Conservation (phyloP, 2,888 invertebrate genomes). For the Himalopsyche anomala region DNA sequence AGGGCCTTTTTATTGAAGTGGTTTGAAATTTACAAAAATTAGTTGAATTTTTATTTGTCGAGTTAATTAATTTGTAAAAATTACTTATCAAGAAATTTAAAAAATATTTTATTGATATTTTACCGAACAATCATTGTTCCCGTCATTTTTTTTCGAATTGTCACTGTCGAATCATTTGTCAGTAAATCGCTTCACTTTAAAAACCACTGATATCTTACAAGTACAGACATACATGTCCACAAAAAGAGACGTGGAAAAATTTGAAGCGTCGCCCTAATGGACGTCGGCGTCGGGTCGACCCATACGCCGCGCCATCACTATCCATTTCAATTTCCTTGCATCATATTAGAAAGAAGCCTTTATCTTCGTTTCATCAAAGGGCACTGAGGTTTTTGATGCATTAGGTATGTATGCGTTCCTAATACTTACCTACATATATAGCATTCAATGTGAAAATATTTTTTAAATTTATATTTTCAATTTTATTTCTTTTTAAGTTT, state of each 20-base stretch:
- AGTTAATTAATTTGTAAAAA: too few relatives aligned
- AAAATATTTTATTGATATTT: too few relatives aligned
- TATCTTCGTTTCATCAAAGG: constrained; percentile 50
- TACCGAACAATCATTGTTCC: too few relatives aligned
- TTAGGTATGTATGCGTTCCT: not conserved
- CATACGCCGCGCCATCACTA: constrained; percentile 44
- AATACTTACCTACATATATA: too few relatives aligned
- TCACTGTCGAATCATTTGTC: too few relatives aligned
- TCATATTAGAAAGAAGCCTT: constrained; percentile 53
- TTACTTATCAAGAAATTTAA: too few relatives aligned
- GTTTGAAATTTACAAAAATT: too few relatives aligned
- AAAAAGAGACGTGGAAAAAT: constrained; percentile 22
- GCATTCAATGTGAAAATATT: too few relatives aligned
- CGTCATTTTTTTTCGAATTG: not conserved
- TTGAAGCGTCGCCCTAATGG: constrained; percentile 37
- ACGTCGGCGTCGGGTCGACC: constrained; percentile 26
- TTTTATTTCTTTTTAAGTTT: too few relatives aligned
- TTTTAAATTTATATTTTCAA: too few relatives aligned
- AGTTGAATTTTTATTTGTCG: too few relatives aligned
- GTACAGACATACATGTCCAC: constrained; percentile 15
- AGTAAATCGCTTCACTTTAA: not conserved
- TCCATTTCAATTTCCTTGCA: constrained; percentile 58
- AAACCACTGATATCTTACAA: constrained; percentile 3
- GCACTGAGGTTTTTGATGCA: not conserved
- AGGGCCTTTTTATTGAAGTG: too few relatives aligned